phyloP scores from a whole-genome alignment of 30 jellyfish, hydroid and myxozoan species.

The Pseudorhiza aurosa region DNA sequence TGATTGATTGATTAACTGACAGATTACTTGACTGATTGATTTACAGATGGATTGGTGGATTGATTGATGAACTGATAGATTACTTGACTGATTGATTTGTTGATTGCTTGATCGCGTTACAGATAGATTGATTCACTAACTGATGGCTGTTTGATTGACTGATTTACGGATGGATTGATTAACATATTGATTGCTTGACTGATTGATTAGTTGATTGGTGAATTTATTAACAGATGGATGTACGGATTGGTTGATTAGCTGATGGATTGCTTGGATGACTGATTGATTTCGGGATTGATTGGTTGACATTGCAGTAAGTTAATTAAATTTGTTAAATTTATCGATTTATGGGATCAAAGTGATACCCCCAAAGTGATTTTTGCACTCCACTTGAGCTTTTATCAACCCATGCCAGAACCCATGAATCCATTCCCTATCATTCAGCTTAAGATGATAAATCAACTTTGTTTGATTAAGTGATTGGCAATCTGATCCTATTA shows the following conservation, averaged over 20 bases:
- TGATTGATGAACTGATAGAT: neutral
- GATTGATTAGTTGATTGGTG: neutral
- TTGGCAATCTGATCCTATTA: neutral
- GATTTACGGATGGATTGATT: neutral
- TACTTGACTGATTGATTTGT: too few relatives aligned
- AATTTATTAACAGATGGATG: neutral
- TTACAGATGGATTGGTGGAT: neutral
- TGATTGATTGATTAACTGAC: neutral
- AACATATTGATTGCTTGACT: too few relatives aligned
- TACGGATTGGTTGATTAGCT: neutral
- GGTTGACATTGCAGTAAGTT: too few relatives aligned
- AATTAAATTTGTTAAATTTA: too few relatives aligned
- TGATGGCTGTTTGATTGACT: neutral
- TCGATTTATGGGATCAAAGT: too few relatives aligned
- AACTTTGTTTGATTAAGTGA: neutral
- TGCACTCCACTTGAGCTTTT: too few relatives aligned
- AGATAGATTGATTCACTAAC: neutral
- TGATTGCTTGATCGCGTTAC: too few relatives aligned
- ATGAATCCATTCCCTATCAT: too few relatives aligned
- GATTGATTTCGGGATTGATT: too few relatives aligned
- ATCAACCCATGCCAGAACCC: too few relatives aligned
- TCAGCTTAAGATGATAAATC: too few relatives aligned
- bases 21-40: neutral
- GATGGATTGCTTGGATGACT: neutral
- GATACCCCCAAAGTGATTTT: too few relatives aligned